A percentile compares a stretch with the other conserved stretches of the same genome.
phyloP scores from a whole-genome alignment of 2,113 vertebrate genomes.

The Ciconia boyciana region DNA sequence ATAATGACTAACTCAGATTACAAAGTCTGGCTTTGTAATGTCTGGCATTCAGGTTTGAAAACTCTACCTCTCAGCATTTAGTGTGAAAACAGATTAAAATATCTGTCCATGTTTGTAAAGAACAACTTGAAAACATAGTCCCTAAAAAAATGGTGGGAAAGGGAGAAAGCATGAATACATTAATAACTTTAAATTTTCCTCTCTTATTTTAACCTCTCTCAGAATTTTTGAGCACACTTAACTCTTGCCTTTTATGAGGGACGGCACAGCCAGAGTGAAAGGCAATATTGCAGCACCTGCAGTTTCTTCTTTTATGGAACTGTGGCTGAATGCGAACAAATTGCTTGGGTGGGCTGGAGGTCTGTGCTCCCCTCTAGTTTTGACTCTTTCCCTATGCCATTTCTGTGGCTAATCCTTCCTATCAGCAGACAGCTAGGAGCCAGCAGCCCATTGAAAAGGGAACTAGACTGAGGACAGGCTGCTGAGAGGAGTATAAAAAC shows the following conservation, averaged over 20 bases:
- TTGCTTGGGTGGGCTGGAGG: neutral
- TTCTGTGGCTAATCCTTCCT: conserved; percentile 53
- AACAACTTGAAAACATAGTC: neutral
- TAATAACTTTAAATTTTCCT: neutral
- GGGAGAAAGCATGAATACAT: neutral
- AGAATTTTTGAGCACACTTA: neutral
- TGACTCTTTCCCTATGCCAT: neutral
- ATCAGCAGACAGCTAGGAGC: conserved; percentile 66
- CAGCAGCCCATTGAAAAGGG: conserved; percentile 35
- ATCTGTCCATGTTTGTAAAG: neutral
- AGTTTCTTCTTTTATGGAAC: neutral
- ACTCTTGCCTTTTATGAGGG: neutral
- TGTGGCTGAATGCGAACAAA: neutral
- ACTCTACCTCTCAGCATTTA: neutral
- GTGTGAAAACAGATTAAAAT: neutral
- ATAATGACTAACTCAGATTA: neutral
- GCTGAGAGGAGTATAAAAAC: conserved; percentile 50
- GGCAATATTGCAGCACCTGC: neutral
- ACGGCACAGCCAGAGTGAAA: neutral
- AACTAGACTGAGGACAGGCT: conserved; percentile 29
- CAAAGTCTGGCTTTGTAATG: neutral
- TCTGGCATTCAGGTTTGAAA: neutral
- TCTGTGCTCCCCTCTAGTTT: neutral
- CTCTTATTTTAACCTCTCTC: neutral
- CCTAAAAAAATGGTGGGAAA: neutral